Conservation (phyloP, 2,888 invertebrate genomes). For the Hylaea fasciaria region DNA sequence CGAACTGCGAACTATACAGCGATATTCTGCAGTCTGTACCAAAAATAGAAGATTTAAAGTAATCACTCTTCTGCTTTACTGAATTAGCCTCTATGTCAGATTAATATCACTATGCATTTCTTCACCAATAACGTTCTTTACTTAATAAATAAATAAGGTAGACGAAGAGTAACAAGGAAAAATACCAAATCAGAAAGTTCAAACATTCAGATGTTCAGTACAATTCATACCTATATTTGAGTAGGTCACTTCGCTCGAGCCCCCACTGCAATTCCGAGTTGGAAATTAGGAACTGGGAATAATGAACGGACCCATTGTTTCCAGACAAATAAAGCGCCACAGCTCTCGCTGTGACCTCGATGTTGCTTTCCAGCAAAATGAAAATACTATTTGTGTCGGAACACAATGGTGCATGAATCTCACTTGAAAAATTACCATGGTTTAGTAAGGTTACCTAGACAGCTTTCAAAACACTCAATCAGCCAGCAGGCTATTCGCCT, state of each 20-base stretch:
- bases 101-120: no score
- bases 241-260: constrained; percentile 31
- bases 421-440: constrained; percentile 21
- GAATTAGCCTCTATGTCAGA: no score
- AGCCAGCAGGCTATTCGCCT: constrained; percentile 25
- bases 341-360: constrained; percentile 45
- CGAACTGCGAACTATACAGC: constrained; percentile 16
- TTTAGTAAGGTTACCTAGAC: constrained; percentile 19
- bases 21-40: constrained; percentile 2
- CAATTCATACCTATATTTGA: constrained; percentile 41
- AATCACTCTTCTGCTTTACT: no score
- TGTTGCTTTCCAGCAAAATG: constrained; percentile 41
- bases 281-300: constrained; percentile 47
- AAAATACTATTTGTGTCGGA: constrained; percentile 24
- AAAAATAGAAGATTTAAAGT: no score
- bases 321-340: constrained; percentile 46
- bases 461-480: constrained; percentile 26
- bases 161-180: no score
- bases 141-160: no score
- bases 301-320: constrained; percentile 53
- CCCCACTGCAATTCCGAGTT: constrained; percentile 33
- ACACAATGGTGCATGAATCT: constrained; percentile 22
- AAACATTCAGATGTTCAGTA: no score
- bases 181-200: no score
- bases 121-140: no score